Conservation (phyloP, 2,113 vertebrate genomes). For the Phainopepla nitens region DNA sequence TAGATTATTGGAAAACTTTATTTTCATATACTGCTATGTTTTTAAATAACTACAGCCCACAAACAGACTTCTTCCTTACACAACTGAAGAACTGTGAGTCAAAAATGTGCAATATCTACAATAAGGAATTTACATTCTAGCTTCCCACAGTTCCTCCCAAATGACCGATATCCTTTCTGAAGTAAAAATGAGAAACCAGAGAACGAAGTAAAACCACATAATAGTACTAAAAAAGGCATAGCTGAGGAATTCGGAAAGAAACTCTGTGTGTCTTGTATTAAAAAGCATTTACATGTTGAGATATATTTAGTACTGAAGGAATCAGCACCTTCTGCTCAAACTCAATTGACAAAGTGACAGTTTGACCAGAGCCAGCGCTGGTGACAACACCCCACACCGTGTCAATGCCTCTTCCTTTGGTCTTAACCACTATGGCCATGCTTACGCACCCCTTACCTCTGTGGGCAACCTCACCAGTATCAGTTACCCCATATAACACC, state of each 20-base stretch:
- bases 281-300: not conserved
- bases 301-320: not conserved
- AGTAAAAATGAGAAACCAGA: not conserved
- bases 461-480: not conserved
- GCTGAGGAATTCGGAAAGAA: not conserved
- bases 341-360: not conserved
- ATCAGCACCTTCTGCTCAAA: not conserved
- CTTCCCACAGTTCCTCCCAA: slow-evolving; percentile 42
- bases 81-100: slow-evolving; percentile 25
- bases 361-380: not conserved
- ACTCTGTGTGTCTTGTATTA: not conserved
- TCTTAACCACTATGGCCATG: not conserved
- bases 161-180: slow-evolving; percentile 14
- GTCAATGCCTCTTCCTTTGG: not conserved
- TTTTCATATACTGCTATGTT: not conserved
- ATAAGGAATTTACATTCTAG: slow-evolving; percentile 27
- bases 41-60: not conserved
- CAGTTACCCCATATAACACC: not conserved
- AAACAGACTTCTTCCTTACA: not conserved
- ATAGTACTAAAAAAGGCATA: not conserved
- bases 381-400: not conserved
- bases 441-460: not conserved
- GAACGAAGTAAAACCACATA: not conserved
- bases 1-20: not conserved
- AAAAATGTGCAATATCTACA: slow-evolving; percentile 37